Percentiles rank a stretch among this genome's conserved stretches.
Conservation (phyloP, 2,888 invertebrate genomes). For the Bellardia pandia region DNA sequence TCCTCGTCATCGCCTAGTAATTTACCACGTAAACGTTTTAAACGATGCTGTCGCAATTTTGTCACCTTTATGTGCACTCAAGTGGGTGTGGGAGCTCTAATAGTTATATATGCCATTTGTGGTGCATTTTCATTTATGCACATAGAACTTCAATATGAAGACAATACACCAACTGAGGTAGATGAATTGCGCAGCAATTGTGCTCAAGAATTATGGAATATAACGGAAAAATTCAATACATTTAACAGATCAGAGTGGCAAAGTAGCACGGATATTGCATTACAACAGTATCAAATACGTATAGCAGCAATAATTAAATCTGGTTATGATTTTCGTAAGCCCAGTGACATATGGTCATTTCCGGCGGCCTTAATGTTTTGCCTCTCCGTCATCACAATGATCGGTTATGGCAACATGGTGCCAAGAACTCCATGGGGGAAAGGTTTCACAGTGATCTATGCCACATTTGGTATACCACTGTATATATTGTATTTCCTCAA, state of each 20-base stretch:
- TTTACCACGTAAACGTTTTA: conserved; percentile 90
- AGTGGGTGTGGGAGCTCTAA: conserved; percentile 94
- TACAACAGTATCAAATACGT: conserved; percentile 88
- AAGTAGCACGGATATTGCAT: conserved; percentile 86
- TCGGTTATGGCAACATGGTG: conserved; percentile 94
- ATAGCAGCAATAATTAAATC: conserved; percentile 87
- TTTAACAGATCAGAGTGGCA: conserved; percentile 89
- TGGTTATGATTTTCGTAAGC: conserved; percentile 89
- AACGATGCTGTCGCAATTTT: conserved; percentile 93
- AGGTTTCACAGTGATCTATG: conserved; percentile 92
- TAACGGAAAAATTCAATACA: conserved; percentile 88
- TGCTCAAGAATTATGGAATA: conserved; percentile 88
- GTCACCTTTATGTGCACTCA: conserved; percentile 97
- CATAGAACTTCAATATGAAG: conserved; percentile 88
- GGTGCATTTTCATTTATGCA: conserved; percentile 93
- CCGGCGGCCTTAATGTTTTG: conserved; percentile 95
- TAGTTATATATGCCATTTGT: conserved; percentile 93
- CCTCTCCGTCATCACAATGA: conserved; percentile 95
- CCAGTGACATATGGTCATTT: conserved; percentile 92
- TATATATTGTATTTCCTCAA: conserved; percentile 95
- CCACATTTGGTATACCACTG: conserved; percentile 93
- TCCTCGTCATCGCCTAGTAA: conserved; percentile 87
- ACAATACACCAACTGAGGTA: conserved; percentile 85
- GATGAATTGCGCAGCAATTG: conserved; percentile 86
- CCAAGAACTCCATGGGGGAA: conserved; percentile 93